phyloP scores from a whole-genome alignment of 2,113 vertebrate species.

The Protobothrops flavoviridis region DNA sequence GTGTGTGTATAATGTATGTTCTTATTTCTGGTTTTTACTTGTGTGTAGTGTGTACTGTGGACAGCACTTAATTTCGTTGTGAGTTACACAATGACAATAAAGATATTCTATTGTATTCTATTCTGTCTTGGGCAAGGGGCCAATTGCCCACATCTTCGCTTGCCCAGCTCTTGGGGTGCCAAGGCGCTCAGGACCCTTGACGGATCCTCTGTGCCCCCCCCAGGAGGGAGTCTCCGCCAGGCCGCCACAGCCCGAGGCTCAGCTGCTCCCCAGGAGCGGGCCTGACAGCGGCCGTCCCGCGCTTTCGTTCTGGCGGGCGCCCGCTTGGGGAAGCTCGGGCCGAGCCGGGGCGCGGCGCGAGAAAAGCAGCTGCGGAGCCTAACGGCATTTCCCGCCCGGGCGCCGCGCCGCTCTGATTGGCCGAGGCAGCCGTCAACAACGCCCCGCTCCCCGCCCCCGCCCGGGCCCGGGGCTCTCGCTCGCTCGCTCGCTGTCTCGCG shows the following conservation, averaged over 20 bases:
- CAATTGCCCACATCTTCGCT: background rate
- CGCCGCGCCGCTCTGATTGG: conserved; percentile 42
- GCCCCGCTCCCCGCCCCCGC: background rate
- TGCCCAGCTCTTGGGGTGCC: background rate
- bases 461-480: background rate
- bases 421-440: background rate
- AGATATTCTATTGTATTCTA: too few species aligned
- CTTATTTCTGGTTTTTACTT: too few species aligned
- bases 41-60: too few species aligned
- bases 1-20: too few species aligned
- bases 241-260: background rate
- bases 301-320: background rate
- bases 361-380: background rate
- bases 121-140: background rate
- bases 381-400: conserved; percentile 22
- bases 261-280: background rate
- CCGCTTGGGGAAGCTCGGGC: background rate
- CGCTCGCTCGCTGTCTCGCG: background rate
- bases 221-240: background rate
- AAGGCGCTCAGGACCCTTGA: background rate
- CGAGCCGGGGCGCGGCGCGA: background rate
- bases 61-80: too few species aligned
- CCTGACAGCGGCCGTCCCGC: too few species aligned
- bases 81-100: too few species aligned
- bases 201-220: background rate